These are phyloP conservation scores for Drosophila bunnanda DNA, from an alignment of 2,888 invertebrate species.

Conservation along the genomic window DNA sequence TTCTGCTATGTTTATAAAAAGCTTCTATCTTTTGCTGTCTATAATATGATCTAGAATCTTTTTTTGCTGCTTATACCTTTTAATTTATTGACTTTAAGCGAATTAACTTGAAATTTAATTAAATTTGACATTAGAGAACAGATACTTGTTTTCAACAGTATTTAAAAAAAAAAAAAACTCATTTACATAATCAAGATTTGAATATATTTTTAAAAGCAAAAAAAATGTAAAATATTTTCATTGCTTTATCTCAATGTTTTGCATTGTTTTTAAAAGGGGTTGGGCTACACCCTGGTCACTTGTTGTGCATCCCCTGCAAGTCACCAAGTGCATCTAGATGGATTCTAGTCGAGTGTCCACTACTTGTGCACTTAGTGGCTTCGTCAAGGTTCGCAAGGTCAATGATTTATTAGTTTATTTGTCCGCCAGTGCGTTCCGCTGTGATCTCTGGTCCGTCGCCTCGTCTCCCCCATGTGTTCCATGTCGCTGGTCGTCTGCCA, in stretches of 20 bases:
- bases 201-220: too few relatives aligned
- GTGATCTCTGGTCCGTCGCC: constrained; percentile 58
- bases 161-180: background rate
- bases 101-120: background rate
- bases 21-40: background rate
- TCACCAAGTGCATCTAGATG: constrained; percentile 37
- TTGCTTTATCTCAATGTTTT: background rate
- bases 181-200: background rate
- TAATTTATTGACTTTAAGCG: background rate
- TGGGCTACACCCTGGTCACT: background rate
- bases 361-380: constrained; percentile 28
- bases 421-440: constrained; percentile 32
- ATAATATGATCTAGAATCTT: background rate
- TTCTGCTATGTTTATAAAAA: background rate
- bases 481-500: constrained; percentile 12
- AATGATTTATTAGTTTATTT: constrained; percentile 74
- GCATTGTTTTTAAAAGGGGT: too few relatives aligned
- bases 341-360: constrained; percentile 20
- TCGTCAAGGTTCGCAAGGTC: constrained; percentile 78
- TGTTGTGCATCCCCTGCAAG: constrained; percentile 8
- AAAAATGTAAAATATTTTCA: background rate
- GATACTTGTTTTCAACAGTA: background rate
- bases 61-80: background rate
- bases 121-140: background rate
- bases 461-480: constrained; percentile 7